Evolutionary conservation across 2,888 invertebrate genomes (phyloP).

Genomic region (Nasonia oneida): DNA sequence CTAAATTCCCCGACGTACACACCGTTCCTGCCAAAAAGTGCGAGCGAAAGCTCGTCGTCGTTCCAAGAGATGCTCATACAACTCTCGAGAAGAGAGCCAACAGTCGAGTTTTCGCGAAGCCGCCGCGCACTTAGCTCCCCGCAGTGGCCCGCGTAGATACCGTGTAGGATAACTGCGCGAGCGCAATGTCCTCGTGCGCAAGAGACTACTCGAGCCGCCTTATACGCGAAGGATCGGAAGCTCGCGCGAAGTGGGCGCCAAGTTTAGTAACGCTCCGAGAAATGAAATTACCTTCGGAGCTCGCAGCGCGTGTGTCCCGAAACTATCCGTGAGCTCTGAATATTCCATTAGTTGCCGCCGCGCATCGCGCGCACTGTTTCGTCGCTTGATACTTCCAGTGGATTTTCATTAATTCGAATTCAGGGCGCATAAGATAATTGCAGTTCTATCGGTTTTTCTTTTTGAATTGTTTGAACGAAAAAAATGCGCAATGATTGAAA

Average conservation of each 20-base stretch:
- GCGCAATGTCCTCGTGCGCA: too few relatives aligned
- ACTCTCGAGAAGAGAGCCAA: background rate
- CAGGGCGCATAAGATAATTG: background rate
- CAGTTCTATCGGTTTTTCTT: background rate
- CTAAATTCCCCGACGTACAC: too few relatives aligned
- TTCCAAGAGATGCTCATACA: constrained; percentile 9
- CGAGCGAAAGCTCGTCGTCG: background rate
- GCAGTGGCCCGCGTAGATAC: background rate
- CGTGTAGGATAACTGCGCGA: background rate
- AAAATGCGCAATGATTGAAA: too few relatives aligned
- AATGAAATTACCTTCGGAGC: constrained; percentile 48
- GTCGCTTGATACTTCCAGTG: background rate
- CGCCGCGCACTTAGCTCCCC: background rate
- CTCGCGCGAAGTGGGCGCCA: constrained; percentile 64
- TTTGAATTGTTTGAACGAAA: background rate
- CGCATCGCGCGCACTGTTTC: background rate
- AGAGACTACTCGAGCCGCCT: too few relatives aligned
- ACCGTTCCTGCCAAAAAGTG: background rate
- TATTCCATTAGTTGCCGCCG: constrained; percentile 50
- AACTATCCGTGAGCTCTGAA: constrained; percentile 48
- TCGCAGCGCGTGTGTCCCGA: background rate
- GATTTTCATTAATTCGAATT: constrained; percentile 48
- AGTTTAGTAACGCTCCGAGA: constrained; percentile 43
- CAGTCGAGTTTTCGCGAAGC: background rate
- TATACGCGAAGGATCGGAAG: constrained; percentile 65